phyloP scores from a whole-genome alignment of 2,888 invertebrate species.

The Alloplasta piceator region DNA sequence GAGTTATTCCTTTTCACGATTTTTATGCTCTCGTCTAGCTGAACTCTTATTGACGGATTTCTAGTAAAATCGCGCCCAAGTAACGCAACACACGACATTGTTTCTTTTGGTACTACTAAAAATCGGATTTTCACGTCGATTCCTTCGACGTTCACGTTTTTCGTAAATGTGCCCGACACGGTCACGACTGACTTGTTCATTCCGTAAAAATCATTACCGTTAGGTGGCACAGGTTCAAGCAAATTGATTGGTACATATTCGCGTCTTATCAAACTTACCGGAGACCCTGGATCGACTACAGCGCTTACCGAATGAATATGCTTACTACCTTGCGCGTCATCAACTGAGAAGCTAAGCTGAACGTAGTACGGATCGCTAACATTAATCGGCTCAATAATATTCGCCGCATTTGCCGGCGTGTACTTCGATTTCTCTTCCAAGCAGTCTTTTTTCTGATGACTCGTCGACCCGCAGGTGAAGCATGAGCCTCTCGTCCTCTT shows the following conservation, averaged over 20 bases:
- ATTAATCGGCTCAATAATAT: constrained; percentile 35
- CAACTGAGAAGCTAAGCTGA: constrained; percentile 45
- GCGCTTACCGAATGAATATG: constrained; percentile 41
- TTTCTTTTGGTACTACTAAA: constrained; percentile 51
- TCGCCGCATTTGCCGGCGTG: constrained; percentile 32
- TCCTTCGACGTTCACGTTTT: constrained; percentile 35
- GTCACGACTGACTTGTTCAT: constrained; percentile 43
- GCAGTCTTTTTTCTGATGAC: constrained; percentile 39
- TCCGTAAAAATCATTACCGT: constrained; percentile 49
- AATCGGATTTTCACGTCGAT: constrained; percentile 46
- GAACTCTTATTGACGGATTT: too few relatives aligned
- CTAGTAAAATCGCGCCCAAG: constrained; percentile 42
- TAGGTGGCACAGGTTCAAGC: constrained; percentile 46
- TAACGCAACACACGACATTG: constrained; percentile 49
- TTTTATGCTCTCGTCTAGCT: too few relatives aligned
- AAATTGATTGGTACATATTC: constrained; percentile 46
- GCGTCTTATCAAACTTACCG: constrained; percentile 51
- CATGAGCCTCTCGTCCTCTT: constrained; percentile 33
- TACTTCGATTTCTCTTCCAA: constrained; percentile 34
- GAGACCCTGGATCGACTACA: constrained; percentile 56
- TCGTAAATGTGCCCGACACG: constrained; percentile 52
- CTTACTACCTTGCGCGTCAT: constrained; percentile 27
- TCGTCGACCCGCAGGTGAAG: constrained; percentile 32
- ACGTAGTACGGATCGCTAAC: constrained; percentile 48
- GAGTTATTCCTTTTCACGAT: too few relatives aligned